phyloP scores from a whole-genome alignment of 2,888 invertebrate genomes.

The Hoplodrina ambigua region DNA sequence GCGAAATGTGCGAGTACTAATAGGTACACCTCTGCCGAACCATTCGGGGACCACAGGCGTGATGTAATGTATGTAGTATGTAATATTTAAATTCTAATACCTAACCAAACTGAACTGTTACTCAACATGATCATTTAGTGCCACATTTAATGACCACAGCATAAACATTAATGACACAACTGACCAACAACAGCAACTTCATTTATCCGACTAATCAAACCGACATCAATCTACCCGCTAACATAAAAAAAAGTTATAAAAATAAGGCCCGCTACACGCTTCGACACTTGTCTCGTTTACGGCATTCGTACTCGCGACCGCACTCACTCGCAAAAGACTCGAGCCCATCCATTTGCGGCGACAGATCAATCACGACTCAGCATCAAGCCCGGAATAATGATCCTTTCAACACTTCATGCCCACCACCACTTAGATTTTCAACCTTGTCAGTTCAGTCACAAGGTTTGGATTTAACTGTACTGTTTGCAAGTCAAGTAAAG shows the following conservation, averaged over 20 bases:
- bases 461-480: conserved; percentile 16
- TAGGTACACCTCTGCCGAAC: too few species aligned
- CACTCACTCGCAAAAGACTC: conserved; percentile 50
- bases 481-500: conserved; percentile 39
- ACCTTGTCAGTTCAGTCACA: background rate
- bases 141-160: conserved; percentile 15
- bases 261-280: conserved; percentile 48
- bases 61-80: too few species aligned
- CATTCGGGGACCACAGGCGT: too few species aligned
- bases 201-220: conserved; percentile 32
- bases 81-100: background rate
- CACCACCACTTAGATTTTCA: conserved; percentile 31
- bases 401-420: conserved; percentile 65
- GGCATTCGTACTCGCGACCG: conserved; percentile 49
- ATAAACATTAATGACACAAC: conserved; percentile 35
- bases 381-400: conserved; percentile 68
- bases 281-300: conserved; percentile 41
- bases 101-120: conserved; percentile 9
- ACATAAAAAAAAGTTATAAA: conserved; percentile 39
- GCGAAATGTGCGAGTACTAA: too few species aligned
- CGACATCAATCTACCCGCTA: conserved; percentile 12
- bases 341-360: conserved; percentile 65
- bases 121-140: conserved; percentile 3
- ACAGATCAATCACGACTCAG: conserved; percentile 70
- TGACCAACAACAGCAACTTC: conserved; percentile 29